phyloP scores from a whole-genome alignment of 1,140 invertebrate species.

The Neodiprion virginianus region DNA sequence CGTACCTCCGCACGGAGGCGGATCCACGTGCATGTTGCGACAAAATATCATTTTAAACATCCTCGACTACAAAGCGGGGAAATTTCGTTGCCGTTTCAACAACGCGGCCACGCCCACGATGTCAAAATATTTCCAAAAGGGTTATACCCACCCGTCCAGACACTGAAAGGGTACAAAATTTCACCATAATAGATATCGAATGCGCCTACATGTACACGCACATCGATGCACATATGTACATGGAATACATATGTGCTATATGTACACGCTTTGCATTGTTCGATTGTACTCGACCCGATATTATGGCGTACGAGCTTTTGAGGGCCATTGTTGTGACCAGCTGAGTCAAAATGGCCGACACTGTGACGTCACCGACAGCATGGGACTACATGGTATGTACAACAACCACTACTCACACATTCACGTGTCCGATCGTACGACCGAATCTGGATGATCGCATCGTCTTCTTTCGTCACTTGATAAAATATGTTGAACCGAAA shows the following conservation, averaged over 20 bases:
- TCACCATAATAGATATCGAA: slow-evolving; percentile 22
- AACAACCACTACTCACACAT: neutral
- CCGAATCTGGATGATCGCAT: no score
- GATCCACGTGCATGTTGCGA: neutral
- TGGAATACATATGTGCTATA: neutral
- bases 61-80: slow-evolving; percentile 29
- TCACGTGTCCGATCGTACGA: no score
- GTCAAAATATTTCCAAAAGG: slow-evolving; percentile 57
- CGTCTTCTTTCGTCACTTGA: no score
- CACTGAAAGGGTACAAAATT: slow-evolving; percentile 40
- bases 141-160: slow-evolving; percentile 13
- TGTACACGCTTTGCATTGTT: neutral
- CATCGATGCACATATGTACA: neutral
- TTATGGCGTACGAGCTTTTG: slow-evolving; percentile 50
- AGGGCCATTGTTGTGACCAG: slow-evolving; percentile 54
- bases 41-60: slow-evolving; percentile 19
- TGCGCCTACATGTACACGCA: neutral
- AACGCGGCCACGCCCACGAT: slow-evolving; percentile 42
- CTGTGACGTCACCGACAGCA: slow-evolving; percentile 45
- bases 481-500: no score
- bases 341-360: slow-evolving; percentile 59
- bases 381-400: slow-evolving; percentile 27
- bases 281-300: slow-evolving; percentile 36
- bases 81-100: slow-evolving; percentile 29
- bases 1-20: neutral